Base-by-base conservation (phyloP, 2,888 invertebrate species). In the Parnassius orleans region DNA sequence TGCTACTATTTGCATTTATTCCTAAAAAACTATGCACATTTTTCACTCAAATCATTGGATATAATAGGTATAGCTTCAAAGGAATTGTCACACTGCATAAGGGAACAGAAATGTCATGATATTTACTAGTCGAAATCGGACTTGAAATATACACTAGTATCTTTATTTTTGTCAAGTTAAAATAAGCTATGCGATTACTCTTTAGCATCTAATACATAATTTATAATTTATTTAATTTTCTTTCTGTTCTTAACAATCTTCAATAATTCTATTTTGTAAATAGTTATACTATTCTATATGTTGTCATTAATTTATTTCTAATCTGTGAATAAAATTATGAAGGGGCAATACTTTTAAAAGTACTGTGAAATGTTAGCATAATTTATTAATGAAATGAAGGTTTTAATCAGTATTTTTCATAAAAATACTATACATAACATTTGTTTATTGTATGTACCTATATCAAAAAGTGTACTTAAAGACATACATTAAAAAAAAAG, bases 201-300 rank as follows among this genome's bases (percentile, higher is more conserved):
- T 43, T 11, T 11, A 43, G 11, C 11, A 11, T 11, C 43, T 10
- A 43, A 43, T 10, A 43, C 10, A 43, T 43, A 43, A 11, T 24
- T 24, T 24, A 43, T 43, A 43, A 10, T 33, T 33, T 33, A 33
- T 33, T 33, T 7, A 33, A 33, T 33, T 33, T 33, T 33, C 5
- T 3, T 33, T 33, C 7, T 33, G 33, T 33, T 48, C 14, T 15
- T 47, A n/a, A 9, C 3, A 42, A 33, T 14, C 3, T 14, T 53
- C 46, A 53, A 57, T 44, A 53, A 57, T 44, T n/a, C 10, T n/a
- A 47, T 50, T 54, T 54, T 54, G 60, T 60, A 55, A 55, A 55
- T 55, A 60, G 5, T 33, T 33, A 33, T 33, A 15, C 47, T 42
- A 48, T 48, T 48, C 9, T 48, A 10, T 24, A 61, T 48, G 41